Conservation (phyloP, 2,888 invertebrate genomes). For the Eudemis profundana region DNA sequence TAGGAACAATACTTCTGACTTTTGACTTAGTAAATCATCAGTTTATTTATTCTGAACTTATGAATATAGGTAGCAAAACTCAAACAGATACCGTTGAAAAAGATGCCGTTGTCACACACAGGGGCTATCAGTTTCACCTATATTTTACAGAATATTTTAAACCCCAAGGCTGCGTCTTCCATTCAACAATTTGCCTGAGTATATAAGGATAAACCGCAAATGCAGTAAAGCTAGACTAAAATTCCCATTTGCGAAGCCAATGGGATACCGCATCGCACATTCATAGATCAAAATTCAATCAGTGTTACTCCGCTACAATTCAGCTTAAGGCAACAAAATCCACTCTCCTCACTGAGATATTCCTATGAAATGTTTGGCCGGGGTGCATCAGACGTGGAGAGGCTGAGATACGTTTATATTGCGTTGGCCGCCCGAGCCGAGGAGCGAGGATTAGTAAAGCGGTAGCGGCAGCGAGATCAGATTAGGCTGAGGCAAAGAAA, state of each 20-base stretch:
- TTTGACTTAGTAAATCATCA: too few species aligned
- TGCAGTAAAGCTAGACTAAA: neutral
- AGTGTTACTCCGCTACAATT: constrained; percentile 26
- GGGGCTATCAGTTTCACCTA: too few species aligned
- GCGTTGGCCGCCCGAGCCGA: constrained; percentile 52
- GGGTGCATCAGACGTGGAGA: constrained; percentile 59
- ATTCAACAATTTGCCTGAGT: too few species aligned
- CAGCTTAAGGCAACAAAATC: constrained; percentile 31
- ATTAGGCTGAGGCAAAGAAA: too few species aligned
- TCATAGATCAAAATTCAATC: constrained; percentile 30
- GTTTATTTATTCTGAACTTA: too few species aligned
- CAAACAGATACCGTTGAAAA: too few species aligned
- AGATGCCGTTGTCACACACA: too few species aligned
- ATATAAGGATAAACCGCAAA: too few species aligned
- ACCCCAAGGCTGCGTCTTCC: too few species aligned
- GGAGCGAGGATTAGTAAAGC: constrained; percentile 27
- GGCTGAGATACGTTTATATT: constrained; percentile 60
- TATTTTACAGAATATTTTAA: too few species aligned
- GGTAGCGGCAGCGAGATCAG: constrained; percentile 1
- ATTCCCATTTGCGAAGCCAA: neutral
- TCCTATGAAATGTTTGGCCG: constrained; percentile 46
- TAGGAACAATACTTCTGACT: too few species aligned
- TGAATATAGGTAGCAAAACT: too few species aligned
- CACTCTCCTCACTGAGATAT: constrained; percentile 45
- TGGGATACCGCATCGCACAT: neutral